A percentile compares a stretch with the other conserved stretches of the same genome.
These are phyloP conservation scores for Pseudococcus longispinus DNA, from an alignment of 2,888 invertebrate genomes.

Conservation along the genomic window DNA sequence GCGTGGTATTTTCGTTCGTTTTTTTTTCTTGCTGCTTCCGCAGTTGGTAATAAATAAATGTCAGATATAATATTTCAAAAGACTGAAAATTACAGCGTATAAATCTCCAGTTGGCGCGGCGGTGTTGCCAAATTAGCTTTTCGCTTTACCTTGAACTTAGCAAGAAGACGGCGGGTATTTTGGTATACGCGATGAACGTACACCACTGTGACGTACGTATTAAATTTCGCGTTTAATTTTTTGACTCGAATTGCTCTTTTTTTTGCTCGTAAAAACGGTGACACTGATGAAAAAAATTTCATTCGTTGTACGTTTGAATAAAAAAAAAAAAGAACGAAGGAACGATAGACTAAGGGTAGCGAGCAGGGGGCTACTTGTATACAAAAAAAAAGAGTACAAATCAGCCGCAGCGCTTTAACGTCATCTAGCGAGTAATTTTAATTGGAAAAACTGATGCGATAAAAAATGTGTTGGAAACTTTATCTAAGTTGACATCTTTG, in stretches of 20 bases:
- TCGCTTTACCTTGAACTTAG: slow-evolving; percentile 5
- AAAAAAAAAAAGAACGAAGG: neutral
- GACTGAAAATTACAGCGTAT: slow-evolving; percentile 15
- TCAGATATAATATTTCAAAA: slow-evolving; percentile 9
- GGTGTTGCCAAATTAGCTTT: neutral
- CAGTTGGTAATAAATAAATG: slow-evolving; percentile 1
- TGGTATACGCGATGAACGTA: neutral
- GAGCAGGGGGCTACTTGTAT: neutral
- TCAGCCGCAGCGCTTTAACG: neutral
- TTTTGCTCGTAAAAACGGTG: neutral
- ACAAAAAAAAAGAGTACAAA: neutral
- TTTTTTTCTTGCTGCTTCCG: neutral
- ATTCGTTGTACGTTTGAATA: neutral
- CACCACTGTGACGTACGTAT: neutral
- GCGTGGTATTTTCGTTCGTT: neutral
- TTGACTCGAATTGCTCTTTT: neutral
- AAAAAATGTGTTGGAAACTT: slow-evolving; percentile 31
- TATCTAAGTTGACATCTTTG: slow-evolving; percentile 28
- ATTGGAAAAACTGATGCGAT: slow-evolving; percentile 36
- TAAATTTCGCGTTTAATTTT: neutral
- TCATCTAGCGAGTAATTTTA: slow-evolving; percentile 27
- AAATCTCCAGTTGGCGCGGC: neutral
- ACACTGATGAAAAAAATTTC: neutral
- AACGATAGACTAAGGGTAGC: neutral
- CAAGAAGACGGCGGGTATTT: neutral